These are phyloP conservation scores for Himalopsyche japonica DNA, from an alignment of 2,888 invertebrate species.

Conservation along the genomic window DNA sequence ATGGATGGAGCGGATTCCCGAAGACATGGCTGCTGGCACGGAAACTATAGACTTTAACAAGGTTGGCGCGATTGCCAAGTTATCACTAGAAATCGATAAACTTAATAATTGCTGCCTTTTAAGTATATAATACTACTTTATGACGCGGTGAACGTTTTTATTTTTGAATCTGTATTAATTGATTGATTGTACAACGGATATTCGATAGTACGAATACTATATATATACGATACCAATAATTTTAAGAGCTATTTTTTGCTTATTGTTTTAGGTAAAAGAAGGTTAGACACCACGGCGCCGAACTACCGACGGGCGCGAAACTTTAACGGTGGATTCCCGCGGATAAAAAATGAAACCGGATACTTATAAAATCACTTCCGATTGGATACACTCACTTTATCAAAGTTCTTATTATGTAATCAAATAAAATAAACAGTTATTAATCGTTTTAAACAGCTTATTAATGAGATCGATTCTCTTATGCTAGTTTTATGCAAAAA, in stretches of 20 bases:
- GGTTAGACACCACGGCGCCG: not conserved
- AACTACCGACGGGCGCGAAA: not conserved
- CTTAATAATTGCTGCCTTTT: not conserved
- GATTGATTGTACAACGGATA: too few relatives aligned
- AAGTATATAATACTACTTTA: too few relatives aligned
- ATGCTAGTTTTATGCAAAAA: not conserved
- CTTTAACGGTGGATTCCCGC: not conserved
- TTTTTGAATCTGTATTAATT: too few relatives aligned
- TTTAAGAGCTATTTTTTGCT: too few relatives aligned
- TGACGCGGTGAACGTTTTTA: too few relatives aligned
- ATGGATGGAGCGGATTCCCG: constrained; percentile 4
- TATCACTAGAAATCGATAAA: not conserved
- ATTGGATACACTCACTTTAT: not conserved
- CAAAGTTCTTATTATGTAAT: not conserved
- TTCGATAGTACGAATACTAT: too few relatives aligned
- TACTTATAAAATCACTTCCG: not conserved
- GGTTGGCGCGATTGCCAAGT: not conserved
- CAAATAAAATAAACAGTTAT: not conserved
- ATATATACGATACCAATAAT: not conserved
- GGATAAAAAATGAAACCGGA: not conserved
- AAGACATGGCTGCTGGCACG: not conserved
- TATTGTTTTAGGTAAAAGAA: not conserved
- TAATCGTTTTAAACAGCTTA: not conserved
- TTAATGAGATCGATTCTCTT: not conserved
- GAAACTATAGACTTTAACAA: not conserved